These are phyloP conservation scores for Tetramorium parvispinum DNA, from an alignment of 1,140 invertebrate species.

Conservation along the genomic window DNA sequence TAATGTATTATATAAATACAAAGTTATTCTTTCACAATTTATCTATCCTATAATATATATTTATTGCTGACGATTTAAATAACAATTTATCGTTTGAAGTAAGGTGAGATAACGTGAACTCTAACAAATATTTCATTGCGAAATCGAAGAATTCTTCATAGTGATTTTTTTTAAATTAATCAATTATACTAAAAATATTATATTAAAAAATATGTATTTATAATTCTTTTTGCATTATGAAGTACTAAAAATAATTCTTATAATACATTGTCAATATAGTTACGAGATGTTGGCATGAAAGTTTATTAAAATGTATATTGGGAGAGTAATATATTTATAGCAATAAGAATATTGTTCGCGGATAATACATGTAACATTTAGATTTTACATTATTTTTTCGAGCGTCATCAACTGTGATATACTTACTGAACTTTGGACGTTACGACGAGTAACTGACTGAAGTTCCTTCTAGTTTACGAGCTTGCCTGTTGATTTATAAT, in stretches of 20 bases:
- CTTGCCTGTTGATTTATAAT: constrained; percentile 10
- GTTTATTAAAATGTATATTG: background rate
- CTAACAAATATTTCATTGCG: background rate
- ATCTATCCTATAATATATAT: background rate
- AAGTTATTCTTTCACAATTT: background rate
- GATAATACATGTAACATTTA: background rate
- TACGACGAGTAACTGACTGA: background rate
- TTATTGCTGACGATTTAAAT: background rate
- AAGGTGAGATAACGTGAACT: background rate
- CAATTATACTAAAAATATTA: background rate
- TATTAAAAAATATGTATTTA: background rate
- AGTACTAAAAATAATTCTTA: background rate
- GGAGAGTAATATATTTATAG: background rate
- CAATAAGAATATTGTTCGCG: background rate
- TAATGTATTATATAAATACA: background rate
- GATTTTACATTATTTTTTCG: background rate
- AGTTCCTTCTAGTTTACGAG: background rate
- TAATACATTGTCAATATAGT: background rate
- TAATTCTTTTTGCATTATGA: background rate
- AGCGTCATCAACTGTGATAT: background rate
- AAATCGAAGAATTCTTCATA: background rate
- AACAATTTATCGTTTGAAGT: background rate
- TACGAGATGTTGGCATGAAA: background rate
- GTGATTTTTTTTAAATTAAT: background rate
- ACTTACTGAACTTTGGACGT: background rate